Evolutionary conservation across 2,888 invertebrate genomes (phyloP), one percentile per base, ranked within the genome.

Genomic region (Chromoteleia sp.): DNA sequence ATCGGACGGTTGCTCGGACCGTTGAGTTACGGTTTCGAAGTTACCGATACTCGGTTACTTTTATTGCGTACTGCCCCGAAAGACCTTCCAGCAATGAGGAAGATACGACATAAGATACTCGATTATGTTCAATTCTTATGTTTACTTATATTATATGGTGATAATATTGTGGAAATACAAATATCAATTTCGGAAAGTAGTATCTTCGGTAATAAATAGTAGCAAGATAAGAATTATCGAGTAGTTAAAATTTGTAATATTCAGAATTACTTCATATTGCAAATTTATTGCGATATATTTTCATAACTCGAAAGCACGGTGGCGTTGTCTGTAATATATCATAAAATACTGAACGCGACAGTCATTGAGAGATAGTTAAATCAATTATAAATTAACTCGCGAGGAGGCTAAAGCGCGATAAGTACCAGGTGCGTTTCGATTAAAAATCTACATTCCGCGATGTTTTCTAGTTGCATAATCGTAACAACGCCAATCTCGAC

Each of bases 291-390:
- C 39, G n/a, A n/a, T 43, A 43, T 15, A 19, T 30, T 45, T 30
- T 10, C 41, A 29, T n/a, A 14, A 21, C 10, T 30, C 33, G 4
- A 33, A 63, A 6, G 43, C 10, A 15, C 10, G 10, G 5, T 15
- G 30, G 10, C 39, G n/a, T 12, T 43, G 29, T 59, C 41, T 25
- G n/a, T 61, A 61, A 61, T 63, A 17, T 6, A 39, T 39, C 39
- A 52, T 50, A 48, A 65, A 65, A 39, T 33, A 65, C 29, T 52
- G 50, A 65, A 65, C 65, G 17, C 15, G 65, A 39, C 15, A 52
- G 39, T 12, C n/a, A 25, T 39, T 21, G n/a, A 65, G 17, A 39
- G 50, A 65, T 65, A 52, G 21, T 50, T 36, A 36, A 39, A 29
- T 39, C 39, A 52, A 65, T 63, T 63, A 14, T 10, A 50, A 63